phyloP scores from a whole-genome alignment of 2,113 vertebrate genomes.

The Paracanthobrama guichenoti region DNA sequence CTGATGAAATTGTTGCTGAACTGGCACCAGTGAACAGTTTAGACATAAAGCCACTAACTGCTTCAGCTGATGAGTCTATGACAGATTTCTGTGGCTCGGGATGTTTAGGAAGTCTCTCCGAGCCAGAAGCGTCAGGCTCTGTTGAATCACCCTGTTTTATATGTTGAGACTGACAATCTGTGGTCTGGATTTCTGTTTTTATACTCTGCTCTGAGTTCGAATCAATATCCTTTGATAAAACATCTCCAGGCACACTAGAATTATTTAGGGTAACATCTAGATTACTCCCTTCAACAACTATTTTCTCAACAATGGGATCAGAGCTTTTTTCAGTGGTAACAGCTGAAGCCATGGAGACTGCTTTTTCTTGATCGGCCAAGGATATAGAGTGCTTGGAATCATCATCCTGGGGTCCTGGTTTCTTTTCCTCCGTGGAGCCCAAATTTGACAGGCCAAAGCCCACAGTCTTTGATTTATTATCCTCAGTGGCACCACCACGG shows the following conservation, averaged over 20 bases:
- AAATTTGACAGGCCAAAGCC: slow-evolving; percentile 76
- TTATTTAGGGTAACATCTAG: background rate
- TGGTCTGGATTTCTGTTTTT: slow-evolving; percentile 29
- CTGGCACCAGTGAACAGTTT: slow-evolving; percentile 75
- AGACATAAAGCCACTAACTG: slow-evolving; percentile 86
- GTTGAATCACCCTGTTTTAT: slow-evolving; percentile 52
- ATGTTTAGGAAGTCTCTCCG: slow-evolving; percentile 65
- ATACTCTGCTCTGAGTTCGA: slow-evolving; percentile 33
- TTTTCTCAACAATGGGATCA: slow-evolving; percentile 37
- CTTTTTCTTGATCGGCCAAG: slow-evolving; percentile 28
- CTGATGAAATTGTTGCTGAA: slow-evolving; percentile 72
- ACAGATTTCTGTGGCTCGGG: slow-evolving; percentile 74
- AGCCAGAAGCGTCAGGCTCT: slow-evolving; percentile 37
- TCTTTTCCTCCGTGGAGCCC: slow-evolving; percentile 75
- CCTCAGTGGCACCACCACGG: slow-evolving; percentile 52
- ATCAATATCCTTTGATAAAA: slow-evolving; percentile 48
- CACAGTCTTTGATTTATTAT: slow-evolving; percentile 66
- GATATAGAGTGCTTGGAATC: background rate
- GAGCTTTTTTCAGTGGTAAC: slow-evolving; percentile 38
- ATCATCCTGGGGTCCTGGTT: slow-evolving; percentile 50
- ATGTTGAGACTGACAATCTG: slow-evolving; percentile 45
- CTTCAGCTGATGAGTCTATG: slow-evolving; percentile 79
- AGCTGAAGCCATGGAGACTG: slow-evolving; percentile 16
- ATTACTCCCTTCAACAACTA: slow-evolving; percentile 20
- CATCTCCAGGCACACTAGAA: slow-evolving; percentile 22